These are phyloP conservation scores for Aplysina aerophoba DNA, from an alignment of 37 sponge, comb jelly and placozoan genomes.

Conservation along the genomic window DNA sequence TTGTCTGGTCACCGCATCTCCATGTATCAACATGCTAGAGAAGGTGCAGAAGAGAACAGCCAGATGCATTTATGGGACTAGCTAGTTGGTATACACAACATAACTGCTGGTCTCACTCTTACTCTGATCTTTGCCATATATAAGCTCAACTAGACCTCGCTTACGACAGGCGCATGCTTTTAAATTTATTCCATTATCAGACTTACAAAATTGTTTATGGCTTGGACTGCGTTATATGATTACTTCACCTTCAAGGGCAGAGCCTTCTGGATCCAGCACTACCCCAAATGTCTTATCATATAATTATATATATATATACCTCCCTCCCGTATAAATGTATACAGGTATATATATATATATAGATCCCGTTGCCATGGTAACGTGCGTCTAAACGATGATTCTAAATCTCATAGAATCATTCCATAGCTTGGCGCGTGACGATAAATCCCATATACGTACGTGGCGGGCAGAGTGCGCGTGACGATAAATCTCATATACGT, in stretches of 20 bases:
- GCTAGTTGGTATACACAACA: neutral
- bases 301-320: too few relatives aligned
- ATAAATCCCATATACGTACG: too few relatives aligned
- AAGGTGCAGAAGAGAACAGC: neutral
- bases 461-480: too few relatives aligned
- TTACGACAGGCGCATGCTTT: neutral
- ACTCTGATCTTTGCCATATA: neutral
- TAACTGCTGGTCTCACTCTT: neutral
- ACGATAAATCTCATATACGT: too few relatives aligned
- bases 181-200: too few relatives aligned
- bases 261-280: neutral
- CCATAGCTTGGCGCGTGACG: too few relatives aligned
- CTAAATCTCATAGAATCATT: too few relatives aligned
- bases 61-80: neutral
- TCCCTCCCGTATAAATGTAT: neutral
- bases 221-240: neutral
- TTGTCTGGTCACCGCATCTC: neutral
- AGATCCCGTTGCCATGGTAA: too few relatives aligned
- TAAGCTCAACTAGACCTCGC: neutral
- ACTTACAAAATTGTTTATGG: neutral
- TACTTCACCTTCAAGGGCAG: neutral
- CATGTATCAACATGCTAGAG: neutral
- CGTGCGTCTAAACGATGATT: too few relatives aligned
- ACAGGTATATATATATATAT: too few relatives aligned
- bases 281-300: constrained; percentile 3